Evolutionary conservation across 1,140 invertebrate species (phyloP).

Genomic region (Drosophila willistoni): DNA sequence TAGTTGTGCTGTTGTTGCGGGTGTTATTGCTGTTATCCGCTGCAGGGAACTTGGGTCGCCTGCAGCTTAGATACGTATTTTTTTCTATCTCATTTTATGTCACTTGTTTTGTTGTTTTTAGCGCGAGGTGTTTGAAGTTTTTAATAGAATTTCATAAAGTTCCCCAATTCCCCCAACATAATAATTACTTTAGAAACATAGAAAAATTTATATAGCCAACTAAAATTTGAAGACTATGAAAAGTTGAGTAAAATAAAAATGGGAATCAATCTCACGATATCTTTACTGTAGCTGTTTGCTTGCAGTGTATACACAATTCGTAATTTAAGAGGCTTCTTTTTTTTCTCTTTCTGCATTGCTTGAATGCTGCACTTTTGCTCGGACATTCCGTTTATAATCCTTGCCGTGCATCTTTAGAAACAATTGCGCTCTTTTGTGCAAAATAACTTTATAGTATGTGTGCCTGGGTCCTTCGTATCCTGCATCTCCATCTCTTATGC

Average conservation of each 20-base stretch:
- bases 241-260: no score
- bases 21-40: conserved; percentile 79
- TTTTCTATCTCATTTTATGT: neutral
- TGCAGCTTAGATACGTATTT: conserved; percentile 46
- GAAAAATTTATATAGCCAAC: no score
- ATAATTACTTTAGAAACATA: neutral
- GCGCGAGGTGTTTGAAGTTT: neutral
- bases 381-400: conserved; percentile 58
- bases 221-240: no score
- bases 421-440: conserved; percentile 76
- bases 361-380: conserved; percentile 34
- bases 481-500: conserved; percentile 24
- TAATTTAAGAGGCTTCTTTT: conserved; percentile 8
- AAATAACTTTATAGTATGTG: conserved; percentile 66
- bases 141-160: neutral
- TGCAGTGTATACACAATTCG: conserved; percentile 29
- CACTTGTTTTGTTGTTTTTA: neutral
- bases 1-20: conserved; percentile 38
- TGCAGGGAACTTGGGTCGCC: conserved; percentile 38
- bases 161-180: neutral
- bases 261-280: no score
- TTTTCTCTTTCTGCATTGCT: conserved; percentile 16
- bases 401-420: conserved; percentile 67
- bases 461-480: neutral
- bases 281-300: no score